These are phyloP conservation scores for Ceratothoa steindachneri DNA, from an alignment of 2,888 invertebrate genomes.

Conservation along the genomic window DNA sequence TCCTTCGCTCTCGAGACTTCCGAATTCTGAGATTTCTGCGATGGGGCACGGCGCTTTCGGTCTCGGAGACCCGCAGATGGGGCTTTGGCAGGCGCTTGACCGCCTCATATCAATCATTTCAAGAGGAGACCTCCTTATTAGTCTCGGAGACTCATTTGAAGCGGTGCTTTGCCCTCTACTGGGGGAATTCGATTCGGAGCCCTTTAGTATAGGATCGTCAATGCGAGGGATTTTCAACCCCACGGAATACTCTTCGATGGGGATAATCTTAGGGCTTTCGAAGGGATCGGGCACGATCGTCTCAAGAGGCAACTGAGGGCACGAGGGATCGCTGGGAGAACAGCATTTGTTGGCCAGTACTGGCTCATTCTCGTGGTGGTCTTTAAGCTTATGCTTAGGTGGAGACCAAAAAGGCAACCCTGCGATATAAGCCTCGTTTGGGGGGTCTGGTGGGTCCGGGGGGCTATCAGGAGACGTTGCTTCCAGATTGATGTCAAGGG, in stretches of 20 bases:
- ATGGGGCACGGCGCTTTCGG: neutral
- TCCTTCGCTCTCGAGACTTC: slow-evolving; percentile 33
- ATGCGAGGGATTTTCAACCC: neutral
- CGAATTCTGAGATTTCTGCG: slow-evolving; percentile 11
- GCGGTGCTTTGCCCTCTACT: neutral
- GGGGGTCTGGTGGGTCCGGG: slow-evolving; percentile 42
- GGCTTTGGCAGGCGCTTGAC: slow-evolving; percentile 27
- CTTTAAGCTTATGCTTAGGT: neutral
- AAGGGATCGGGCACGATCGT: slow-evolving; percentile 4
- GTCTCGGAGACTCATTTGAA: too few relatives aligned
- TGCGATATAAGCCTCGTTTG: slow-evolving; percentile 1
- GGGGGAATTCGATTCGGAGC: neutral
- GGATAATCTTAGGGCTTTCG: neutral
- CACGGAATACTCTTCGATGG: neutral
- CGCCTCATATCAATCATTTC: neutral
- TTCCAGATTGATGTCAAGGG: slow-evolving; percentile 39
- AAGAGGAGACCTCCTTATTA: neutral
- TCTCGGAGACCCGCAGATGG: slow-evolving; percentile 36
- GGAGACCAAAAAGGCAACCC: neutral
- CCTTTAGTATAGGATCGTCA: neutral
- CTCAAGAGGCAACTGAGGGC: slow-evolving; percentile 30
- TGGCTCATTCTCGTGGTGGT: neutral
- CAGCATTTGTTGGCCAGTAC: slow-evolving; percentile 30
- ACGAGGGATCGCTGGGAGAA: slow-evolving; percentile 33
- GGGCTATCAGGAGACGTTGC: slow-evolving; percentile 34